Evolutionary conservation across 23 tunicate species (phyloP).

Genomic region (Phallusia fumigata): DNA sequence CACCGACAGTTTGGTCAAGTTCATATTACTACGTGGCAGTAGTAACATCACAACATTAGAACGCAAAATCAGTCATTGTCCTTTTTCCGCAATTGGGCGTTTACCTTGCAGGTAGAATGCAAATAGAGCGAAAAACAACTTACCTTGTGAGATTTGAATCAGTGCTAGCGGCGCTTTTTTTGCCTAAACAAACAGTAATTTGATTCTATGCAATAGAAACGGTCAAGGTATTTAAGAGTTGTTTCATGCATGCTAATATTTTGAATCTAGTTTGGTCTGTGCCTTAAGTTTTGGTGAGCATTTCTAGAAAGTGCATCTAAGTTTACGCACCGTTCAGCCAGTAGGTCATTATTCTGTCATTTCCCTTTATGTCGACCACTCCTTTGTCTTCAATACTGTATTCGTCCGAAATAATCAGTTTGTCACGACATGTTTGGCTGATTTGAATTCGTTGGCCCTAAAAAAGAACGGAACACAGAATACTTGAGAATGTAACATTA

Average conservation of each 20-base stretch:
- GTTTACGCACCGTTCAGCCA: slow-evolving; percentile 41
- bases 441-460: slow-evolving; percentile 47
- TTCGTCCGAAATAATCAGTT: slow-evolving; percentile 13
- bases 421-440: slow-evolving; percentile 34
- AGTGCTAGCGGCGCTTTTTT: not conserved
- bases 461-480: too few species aligned
- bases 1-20: too few species aligned
- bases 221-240: not conserved
- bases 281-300: too few species aligned
- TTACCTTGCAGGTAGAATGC: too few species aligned
- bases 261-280: too few species aligned
- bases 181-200: not conserved
- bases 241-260: too few species aligned
- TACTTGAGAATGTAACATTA: too few species aligned
- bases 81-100: too few species aligned
- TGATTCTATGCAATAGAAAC: not conserved
- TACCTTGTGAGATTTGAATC: not conserved
- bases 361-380: slow-evolving; percentile 28
- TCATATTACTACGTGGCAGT: too few species aligned
- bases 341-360: slow-evolving; percentile 27
- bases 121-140: not conserved
- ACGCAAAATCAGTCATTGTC: too few species aligned
- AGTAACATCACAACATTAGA: too few species aligned
- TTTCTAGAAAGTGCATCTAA: too few species aligned
- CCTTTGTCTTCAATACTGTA: slow-evolving; percentile 38